Evolutionary conservation across 1,140 invertebrate species (phyloP), one percentile per base, ranked within the genome.

Genomic region (Temnothorax nylanderi): DNA sequence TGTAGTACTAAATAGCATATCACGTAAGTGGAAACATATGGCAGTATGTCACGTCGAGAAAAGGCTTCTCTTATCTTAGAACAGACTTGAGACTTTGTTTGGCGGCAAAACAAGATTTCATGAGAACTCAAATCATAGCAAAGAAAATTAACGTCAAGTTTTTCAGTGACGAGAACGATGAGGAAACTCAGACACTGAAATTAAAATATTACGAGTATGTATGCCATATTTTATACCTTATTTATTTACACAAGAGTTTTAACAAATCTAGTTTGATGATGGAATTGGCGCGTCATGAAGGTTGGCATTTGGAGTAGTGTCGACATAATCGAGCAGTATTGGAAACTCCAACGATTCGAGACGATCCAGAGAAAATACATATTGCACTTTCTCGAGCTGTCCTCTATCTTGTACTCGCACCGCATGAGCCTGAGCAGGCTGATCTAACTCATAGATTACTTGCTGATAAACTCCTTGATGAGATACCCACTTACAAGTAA

Each of bases 91-190:
- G 99, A 81, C 96, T 99, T 0, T 99, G 99, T 94, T 95, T 99
- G n/a, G n/a, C n/a, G 37, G 97, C 98, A 1, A 99, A 99, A 91
- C 98, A 99, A 93, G 99, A 99, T 95, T 99, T 98, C 94, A 98
- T 99, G 85, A 97, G 99, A 56, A 99, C 99, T 7, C 99, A 99
- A 95, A 99, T 99, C 88, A 99, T 99, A 93, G 99, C 99, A 8
- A 99, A 99, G 95, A 99, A 99, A 95, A 99, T 99, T 86, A 99
- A 98, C 93, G 98, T 98, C 0, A 99, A 99, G 94, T 99, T 99
- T 94, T 99, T 99, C 96, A 98, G 99, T 75, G 98, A 99, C 94
- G 98, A 98, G 82, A 97, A 98, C 80, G 97, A 98, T 88, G 97
- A 98, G 91, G 97, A 96, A 95, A 96, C 95, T 89, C 97, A 97